phyloP scores from a whole-genome alignment of 2,888 invertebrate species.

The Zygogramma bicolorata region DNA sequence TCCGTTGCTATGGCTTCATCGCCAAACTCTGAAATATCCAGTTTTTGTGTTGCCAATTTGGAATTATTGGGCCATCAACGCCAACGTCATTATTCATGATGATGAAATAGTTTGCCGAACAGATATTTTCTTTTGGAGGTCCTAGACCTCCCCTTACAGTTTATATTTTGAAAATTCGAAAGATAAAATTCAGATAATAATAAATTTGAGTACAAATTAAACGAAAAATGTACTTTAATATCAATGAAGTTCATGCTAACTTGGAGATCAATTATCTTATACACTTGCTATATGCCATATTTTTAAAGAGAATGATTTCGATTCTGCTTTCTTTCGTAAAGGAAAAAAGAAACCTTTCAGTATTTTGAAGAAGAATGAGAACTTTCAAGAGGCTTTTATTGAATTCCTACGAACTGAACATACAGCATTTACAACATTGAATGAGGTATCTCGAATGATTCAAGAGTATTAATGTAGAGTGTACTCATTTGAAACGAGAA shows the following conservation, averaged over 20 bases:
- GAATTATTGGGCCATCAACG: too few species aligned
- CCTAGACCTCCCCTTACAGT: too few species aligned
- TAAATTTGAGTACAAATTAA: not conserved
- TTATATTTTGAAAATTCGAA: slow-evolving; percentile 39
- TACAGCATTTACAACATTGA: slow-evolving; percentile 4
- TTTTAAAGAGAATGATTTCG: slow-evolving; percentile 26
- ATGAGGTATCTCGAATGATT: slow-evolving; percentile 6
- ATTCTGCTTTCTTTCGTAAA: slow-evolving; percentile 27
- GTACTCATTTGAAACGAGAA: slow-evolving; percentile 42
- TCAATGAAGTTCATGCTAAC: slow-evolving; percentile 13
- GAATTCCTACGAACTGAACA: slow-evolving; percentile 7
- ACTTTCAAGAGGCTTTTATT: slow-evolving; percentile 19
- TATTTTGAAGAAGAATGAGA: slow-evolving; percentile 23
- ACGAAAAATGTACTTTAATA: slow-evolving; percentile 8
- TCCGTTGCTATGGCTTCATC: too few species aligned
- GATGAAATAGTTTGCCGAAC: too few species aligned
- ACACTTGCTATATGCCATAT: slow-evolving; percentile 26
- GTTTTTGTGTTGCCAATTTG: too few species aligned
- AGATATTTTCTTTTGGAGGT: too few species aligned
- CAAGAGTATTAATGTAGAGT: slow-evolving; percentile 20
- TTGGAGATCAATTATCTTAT: slow-evolving; percentile 17
- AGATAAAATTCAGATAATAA: slow-evolving; percentile 20
- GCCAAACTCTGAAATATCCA: too few species aligned
- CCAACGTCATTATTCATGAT: too few species aligned
- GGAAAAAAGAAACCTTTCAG: slow-evolving; percentile 29